Evolutionary conservation across 1,140 invertebrate genomes (phyloP), one percentile per base, ranked within the genome.

Genomic region (Hyles vespertilio): DNA sequence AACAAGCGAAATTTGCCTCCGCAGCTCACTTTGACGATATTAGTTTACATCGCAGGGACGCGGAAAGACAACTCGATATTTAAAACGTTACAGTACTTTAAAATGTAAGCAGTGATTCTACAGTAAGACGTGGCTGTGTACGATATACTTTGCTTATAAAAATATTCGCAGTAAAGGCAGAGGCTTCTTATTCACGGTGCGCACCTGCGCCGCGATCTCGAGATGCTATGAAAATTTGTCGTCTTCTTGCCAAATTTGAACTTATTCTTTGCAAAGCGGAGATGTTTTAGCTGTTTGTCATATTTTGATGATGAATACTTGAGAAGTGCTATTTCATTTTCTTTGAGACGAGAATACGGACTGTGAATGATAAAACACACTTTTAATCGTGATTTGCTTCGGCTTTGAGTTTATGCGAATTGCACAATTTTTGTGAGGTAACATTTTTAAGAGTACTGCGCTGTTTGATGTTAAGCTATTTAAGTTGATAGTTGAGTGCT

Each of bases 171-270:
- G 61, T 64, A 70, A 70, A 71, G 62, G 66, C 60, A 62, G n/a
- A 53, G 63, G 69, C 59, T 72, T 76, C 70, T 79, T 79, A 81
- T 79, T 80, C 78, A 74, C 70, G 69, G 67, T 55, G 61, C 55
- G 62, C 79, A 83, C 78, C 80, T 83, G 80, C 70, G 65, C 65
- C 60, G 60, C 11, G 40, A 11, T 58, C 58, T 53, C 55, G 56
- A 66, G 59, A 59, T 73, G 67, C 74, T 72, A 79, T 72, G 78
- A 83, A 75, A 83, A 83, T 83, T 75, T 77, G 74, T 77, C 70
- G 72, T 72, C 69, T 66, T 67, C 74, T 77, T 75, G 72, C 72
- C 74, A 79, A 79, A 81, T 79, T 77, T 74, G 67, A 77, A 73
- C 63, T 77, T 74, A 75, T 81, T 75, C 69, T 74, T 69, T 71